Evolutionary conservation across 2,888 invertebrate genomes (phyloP).

Genomic region (Spilarctia lutea): DNA sequence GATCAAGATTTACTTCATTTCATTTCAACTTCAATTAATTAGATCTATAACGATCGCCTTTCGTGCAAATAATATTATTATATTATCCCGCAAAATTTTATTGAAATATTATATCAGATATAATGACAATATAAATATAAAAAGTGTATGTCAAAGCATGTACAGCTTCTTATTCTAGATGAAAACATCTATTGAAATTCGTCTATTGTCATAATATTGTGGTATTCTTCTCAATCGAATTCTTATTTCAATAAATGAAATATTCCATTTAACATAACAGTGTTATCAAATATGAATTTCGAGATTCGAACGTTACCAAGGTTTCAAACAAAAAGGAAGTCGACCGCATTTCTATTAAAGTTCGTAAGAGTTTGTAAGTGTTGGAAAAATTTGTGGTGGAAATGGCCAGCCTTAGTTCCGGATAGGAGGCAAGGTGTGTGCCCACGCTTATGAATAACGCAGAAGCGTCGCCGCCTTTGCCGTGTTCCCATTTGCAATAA

Average conservation of each 20-base stretch:
- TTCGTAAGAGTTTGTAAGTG: conserved; percentile 60
- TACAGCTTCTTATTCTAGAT: conserved; percentile 13
- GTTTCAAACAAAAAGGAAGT: conserved; percentile 37
- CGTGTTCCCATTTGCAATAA: conserved; percentile 70
- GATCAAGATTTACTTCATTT: conserved; percentile 77
- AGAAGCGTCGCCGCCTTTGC: conserved; percentile 72
- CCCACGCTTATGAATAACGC: conserved; percentile 74
- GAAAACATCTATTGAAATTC: conserved; percentile 21
- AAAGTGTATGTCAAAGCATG: conserved; percentile 6
- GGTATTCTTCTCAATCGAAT: conserved; percentile 10
- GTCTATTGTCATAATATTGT: conserved; percentile 15
- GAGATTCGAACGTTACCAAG: conserved; percentile 34
- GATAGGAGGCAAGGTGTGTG: conserved; percentile 66
- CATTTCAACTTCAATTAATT: conserved; percentile 56
- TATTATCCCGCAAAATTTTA: not conserved
- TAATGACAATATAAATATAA: conserved; percentile 6
- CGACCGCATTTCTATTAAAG: conserved; percentile 57
- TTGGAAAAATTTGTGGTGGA: conserved; percentile 67
- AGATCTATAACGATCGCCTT: conserved; percentile 2
- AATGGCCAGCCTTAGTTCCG: conserved; percentile 71
- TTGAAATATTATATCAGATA: conserved; percentile 2
- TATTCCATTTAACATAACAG: conserved; percentile 12
- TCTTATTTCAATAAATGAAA: conserved; percentile 15
- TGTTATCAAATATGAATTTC: conserved; percentile 39
- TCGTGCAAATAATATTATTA: conserved; percentile 5